phyloP scores from a whole-genome alignment of 2,888 invertebrate genomes.

The Dendrolimus houi region DNA sequence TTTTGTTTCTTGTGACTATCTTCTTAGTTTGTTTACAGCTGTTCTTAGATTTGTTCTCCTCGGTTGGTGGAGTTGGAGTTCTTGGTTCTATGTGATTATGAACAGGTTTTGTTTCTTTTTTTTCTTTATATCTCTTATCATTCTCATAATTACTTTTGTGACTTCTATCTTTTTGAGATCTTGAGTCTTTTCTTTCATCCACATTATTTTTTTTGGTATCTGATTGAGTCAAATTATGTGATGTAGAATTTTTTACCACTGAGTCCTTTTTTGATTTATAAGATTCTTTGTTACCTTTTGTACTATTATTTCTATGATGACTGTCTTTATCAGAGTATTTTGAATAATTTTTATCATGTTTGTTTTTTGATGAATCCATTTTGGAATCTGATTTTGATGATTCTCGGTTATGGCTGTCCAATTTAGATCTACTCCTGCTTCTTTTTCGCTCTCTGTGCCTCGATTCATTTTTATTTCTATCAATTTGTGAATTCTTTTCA shows the following conservation, averaged over 20 bases:
- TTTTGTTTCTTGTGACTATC: conserved; percentile 9
- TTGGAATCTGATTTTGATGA: conserved; percentile 5
- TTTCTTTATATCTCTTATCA: conserved; percentile 6
- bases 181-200: neutral
- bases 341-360: conserved; percentile 5
- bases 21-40: conserved; percentile 3
- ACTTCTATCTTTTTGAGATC: neutral
- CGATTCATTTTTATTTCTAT: conserved; percentile 31
- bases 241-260: neutral
- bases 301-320: neutral
- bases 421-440: conserved; percentile 11
- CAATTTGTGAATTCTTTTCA: conserved; percentile 31
- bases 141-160: conserved; percentile 3
- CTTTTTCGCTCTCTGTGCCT: conserved; percentile 7
- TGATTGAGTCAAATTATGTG: neutral
- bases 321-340: conserved; percentile 1
- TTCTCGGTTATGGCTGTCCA: conserved; percentile 8
- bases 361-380: conserved; percentile 10
- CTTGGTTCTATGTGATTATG: conserved; percentile 2
- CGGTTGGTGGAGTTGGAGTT: conserved; percentile 1
- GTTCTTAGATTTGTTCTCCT: neutral
- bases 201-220: neutral
- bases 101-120: conserved; percentile 10
- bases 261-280: conserved; percentile 3
- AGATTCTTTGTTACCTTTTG: conserved; percentile 1